Conservation (phyloP, 2,797 vertebrate genomes). For the Eulemur rubriventer region DNA sequence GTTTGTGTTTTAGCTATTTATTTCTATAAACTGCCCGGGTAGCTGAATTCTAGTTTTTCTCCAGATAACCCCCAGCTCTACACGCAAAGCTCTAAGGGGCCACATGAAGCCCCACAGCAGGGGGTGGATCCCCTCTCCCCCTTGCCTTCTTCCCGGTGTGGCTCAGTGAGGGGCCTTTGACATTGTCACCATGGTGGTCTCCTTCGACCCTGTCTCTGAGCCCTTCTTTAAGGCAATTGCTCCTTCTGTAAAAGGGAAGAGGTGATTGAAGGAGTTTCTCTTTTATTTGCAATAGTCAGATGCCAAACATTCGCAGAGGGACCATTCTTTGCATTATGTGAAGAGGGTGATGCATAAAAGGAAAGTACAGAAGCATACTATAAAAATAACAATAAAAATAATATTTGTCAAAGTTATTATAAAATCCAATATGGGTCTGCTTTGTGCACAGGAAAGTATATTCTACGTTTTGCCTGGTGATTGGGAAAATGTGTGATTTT, state of each 20-base stretch:
- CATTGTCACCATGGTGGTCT: not conserved
- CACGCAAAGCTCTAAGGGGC: not conserved
- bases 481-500: not conserved
- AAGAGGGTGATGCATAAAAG: not conserved
- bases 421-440: not conserved
- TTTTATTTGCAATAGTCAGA: not conserved
- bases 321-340: not conserved
- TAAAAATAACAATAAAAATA: conserved; percentile 5
- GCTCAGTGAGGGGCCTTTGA: not conserved
- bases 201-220: not conserved
- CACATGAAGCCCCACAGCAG: rapidly evolving
- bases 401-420: not conserved
- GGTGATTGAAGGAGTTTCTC: not conserved
- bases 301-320: not conserved
- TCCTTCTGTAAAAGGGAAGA: not conserved
- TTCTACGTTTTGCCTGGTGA: not conserved
- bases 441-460: not conserved
- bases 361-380: not conserved
- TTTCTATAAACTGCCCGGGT: not conserved
- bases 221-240: not conserved
- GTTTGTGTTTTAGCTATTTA: not conserved
- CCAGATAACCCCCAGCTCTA: not conserved
- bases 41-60: not conserved
- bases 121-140: rapidly evolving
- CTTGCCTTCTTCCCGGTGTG: not conserved